Base-by-base conservation (phyloP, 1,140 invertebrate species). In the Cotesia chilonis region DNA sequence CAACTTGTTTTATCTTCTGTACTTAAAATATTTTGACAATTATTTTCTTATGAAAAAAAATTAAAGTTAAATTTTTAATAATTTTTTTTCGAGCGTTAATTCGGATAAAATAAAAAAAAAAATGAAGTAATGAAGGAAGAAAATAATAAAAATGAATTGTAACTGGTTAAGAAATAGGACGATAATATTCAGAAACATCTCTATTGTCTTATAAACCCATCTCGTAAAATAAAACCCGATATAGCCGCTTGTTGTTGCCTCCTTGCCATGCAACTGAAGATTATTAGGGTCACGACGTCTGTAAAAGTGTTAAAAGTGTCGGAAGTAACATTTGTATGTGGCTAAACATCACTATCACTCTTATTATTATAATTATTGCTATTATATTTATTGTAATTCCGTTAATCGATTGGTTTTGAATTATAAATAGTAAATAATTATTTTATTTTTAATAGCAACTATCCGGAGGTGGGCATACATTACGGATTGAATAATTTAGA, bases 241-340 rank as follows among this genome's bases (percentile, higher is more conserved):
- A 41, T 5, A 36, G 37, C 14, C 37, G 36, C 35, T 54, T 20
- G n/a, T 10, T 60, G 37, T 5, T 55, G 36, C 35, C 35, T 20
- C 4, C 7, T 60, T 41, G 38, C 52, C 65, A 65, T 72, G 51
- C 54, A 17, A 51, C 35, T 35, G 67, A 70, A 51, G 14, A 60
- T 70, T 81, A 81, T 81, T 81, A 81, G 71, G 80, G 73, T 78
- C 77, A 79, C 51, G 65, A 17, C 38, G 76, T 76, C 74, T 77
- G 73, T 76, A 81, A 77, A 78, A 78, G 68, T 80, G 74, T 51
- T 76, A 81, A 77, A 78, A 78, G 68, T 80, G 74, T 51, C 75
- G 79, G 79, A 80, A 80, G 65, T 69, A 36, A 59, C 12, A 54
- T 38, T 37, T 10, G 41, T 47, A 10, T 47, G 6, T 47, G 28